Conservation (phyloP, 2,113 vertebrate species). For the Climacteris rufus region DNA sequence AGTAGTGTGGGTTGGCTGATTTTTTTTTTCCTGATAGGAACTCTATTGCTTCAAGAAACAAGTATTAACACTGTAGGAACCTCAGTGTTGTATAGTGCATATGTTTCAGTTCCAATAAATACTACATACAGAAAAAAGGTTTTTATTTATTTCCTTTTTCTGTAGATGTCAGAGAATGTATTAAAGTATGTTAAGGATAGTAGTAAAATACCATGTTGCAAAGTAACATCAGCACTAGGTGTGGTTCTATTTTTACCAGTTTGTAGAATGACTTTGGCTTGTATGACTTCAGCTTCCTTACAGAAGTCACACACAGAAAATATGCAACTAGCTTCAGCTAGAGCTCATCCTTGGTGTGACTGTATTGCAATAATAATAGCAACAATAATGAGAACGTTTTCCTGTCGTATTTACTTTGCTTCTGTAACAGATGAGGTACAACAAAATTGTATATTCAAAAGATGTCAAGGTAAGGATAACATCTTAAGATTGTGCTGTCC, state of each 20-base stretch:
- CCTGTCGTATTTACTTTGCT: not conserved
- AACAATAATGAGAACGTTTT: not conserved
- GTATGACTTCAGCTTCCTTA: not conserved
- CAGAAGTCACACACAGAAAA: not conserved
- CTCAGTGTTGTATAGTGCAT: not conserved
- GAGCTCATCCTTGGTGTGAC: not conserved
- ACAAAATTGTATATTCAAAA: not conserved
- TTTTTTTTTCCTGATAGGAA: constrained; percentile 3
- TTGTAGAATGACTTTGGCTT: not conserved
- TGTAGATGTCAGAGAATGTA: not conserved
- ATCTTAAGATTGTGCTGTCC: not conserved
- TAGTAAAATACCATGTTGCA: not conserved
- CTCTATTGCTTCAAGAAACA: constrained; percentile 51
- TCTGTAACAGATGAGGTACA: not conserved
- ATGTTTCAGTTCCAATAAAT: not conserved
- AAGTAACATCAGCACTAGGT: not conserved
- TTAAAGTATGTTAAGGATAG: not conserved
- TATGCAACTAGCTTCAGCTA: not conserved
- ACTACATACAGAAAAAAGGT: not conserved
- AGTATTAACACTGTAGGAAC: constrained; percentile 34
- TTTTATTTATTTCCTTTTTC: not conserved
- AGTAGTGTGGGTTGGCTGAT: not conserved
- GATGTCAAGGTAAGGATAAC: not conserved
- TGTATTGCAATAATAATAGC: not conserved
- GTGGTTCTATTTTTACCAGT: not conserved